Evolutionary conservation across 2,888 invertebrate species (phyloP), one percentile per base, ranked within the genome.

Genomic region (Bimastos eiseni): DNA sequence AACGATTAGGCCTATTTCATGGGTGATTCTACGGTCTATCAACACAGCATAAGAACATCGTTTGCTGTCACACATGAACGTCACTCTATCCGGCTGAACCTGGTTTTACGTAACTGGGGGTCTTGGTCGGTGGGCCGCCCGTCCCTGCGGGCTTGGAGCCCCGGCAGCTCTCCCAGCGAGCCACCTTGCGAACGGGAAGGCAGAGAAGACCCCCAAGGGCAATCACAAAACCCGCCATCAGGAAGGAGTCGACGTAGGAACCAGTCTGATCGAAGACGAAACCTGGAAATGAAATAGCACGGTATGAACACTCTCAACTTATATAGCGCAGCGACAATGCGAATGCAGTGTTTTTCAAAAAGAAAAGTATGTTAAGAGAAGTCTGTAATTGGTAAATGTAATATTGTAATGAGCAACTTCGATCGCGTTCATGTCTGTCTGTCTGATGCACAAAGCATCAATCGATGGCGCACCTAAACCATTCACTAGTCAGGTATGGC

Each of bases 221-320:
- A 41, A 92, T 92, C 30, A 91, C 83, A 30, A 49, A 70, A 21
- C 91, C 92, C 15, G 91, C 88, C 36, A 91, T 55, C 86, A 91
- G 34, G 90, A 92, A 92, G 11, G 92, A 91, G 49, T 90, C 89
- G 24, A 84, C 86, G 90, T 91, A 92, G 36, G 91, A 44, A 30
- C 89, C 89, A 89, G 89, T 89, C 41, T 30, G 41, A n/a, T 89
- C 89, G 11, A 89, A n/a, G 36, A 89, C 44, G 41, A 38, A 24
- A 41, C 89, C 89, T 89, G 44, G 33, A 37, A 88, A 15, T 6
- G 34, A 88, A 88, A 88, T 34, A 41, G 34, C 30, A 34, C 24
- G 11, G 36, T 89, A 8, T 41, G 30, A 49, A 89, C 33, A 89
- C 33, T 89, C 37, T 89, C 37, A 41, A 11, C 33, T 49, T 8